Conservation (phyloP, 1,140 invertebrate species). For the Zelostemma sp. region DNA sequence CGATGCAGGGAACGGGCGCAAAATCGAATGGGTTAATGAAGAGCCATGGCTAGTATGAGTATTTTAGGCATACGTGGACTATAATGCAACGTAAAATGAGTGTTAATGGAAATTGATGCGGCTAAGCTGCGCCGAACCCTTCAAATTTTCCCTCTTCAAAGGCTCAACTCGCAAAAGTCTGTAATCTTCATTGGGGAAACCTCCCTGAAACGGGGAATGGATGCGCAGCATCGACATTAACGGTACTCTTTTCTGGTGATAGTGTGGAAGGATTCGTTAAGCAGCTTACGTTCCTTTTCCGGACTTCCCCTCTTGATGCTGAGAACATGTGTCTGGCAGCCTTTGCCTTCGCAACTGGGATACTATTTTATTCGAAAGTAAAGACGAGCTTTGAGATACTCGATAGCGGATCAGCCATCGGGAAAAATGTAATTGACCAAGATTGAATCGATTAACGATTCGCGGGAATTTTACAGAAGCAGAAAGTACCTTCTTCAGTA, state of each 20-base stretch:
- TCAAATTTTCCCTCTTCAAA: slow-evolving; percentile 23
- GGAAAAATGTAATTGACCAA: not conserved
- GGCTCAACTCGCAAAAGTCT: slow-evolving; percentile 4
- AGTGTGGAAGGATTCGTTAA: slow-evolving; percentile 34
- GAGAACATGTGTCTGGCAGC: slow-evolving; percentile 22
- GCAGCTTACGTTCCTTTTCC: slow-evolving; percentile 34
- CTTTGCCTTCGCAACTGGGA: not conserved
- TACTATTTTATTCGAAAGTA: not conserved
- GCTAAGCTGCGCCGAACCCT: not conserved
- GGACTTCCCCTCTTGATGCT: not conserved
- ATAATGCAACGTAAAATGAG: not conserved
- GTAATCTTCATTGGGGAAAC: slow-evolving; percentile 1
- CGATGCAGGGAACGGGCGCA: not conserved
- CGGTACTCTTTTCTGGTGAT: slow-evolving; percentile 5
- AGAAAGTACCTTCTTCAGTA: too few species aligned
- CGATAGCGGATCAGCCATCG: not conserved
- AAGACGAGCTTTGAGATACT: slow-evolving; percentile 6
- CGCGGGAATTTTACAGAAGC: too few species aligned
- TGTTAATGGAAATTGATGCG: not conserved
- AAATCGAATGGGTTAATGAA: slow-evolving; percentile 42
- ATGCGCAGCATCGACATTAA: slow-evolving; percentile 13
- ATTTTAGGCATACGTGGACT: slow-evolving; percentile 10
- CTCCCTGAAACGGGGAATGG: not conserved
- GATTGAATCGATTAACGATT: not conserved
- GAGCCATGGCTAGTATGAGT: slow-evolving; percentile 16